phyloP scores from a whole-genome alignment of 2,113 vertebrate species.

The Oreocharis arfaki region DNA sequence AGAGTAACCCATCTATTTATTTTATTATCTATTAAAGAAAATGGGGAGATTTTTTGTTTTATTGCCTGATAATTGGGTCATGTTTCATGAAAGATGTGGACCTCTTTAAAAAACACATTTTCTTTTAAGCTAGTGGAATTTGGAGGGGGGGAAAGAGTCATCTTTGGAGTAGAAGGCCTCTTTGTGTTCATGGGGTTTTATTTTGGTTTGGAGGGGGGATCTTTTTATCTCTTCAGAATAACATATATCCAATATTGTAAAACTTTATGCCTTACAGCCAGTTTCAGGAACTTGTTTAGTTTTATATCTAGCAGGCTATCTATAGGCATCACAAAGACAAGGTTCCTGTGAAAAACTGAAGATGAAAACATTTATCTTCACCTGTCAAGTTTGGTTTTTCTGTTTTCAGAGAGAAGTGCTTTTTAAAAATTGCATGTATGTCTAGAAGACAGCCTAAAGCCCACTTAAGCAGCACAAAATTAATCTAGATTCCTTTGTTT shows the following conservation, averaged over 20 bases:
- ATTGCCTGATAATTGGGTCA: not conserved
- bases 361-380: not conserved
- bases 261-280: not conserved
- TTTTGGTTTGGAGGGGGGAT: not conserved
- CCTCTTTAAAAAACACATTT: not conserved
- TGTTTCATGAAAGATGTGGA: not conserved
- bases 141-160: rapidly evolving
- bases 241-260: not conserved
- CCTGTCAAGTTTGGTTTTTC: not conserved
- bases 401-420: not conserved
- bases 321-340: not conserved
- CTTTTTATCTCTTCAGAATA: not conserved
- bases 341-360: not conserved
- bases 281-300: not conserved
- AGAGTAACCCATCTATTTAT: not conserved
- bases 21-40: not conserved
- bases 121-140: not conserved
- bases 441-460: not conserved
- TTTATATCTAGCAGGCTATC: not conserved
- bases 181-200: not conserved
- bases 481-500: not conserved
- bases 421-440: not conserved
- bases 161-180: not conserved
- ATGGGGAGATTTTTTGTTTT: rapidly evolving
- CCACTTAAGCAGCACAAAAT: not conserved